These are phyloP conservation scores for Sebastes nivosus DNA, from an alignment of 2,797 vertebrate genomes.

Conservation along the genomic window DNA sequence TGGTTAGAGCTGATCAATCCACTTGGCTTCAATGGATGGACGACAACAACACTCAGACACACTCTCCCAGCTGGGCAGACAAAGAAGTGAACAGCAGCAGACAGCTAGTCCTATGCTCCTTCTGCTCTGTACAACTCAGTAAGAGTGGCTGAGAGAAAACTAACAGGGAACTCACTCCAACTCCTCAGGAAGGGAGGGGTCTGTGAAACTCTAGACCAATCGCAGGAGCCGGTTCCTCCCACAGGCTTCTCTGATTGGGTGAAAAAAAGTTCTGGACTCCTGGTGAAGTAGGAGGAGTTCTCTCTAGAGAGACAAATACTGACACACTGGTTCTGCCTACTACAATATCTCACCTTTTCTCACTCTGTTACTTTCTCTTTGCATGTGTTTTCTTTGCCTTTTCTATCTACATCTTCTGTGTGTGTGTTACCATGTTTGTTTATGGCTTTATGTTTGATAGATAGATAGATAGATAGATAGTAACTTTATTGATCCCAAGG, in stretches of 20 bases:
- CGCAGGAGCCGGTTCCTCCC: slow-evolving; percentile 11
- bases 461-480: too few relatives aligned
- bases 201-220: slow-evolving; percentile 70
- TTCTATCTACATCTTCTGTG: background rate
- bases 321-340: background rate
- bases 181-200: slow-evolving; percentile 65
- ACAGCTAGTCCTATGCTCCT: background rate
- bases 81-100: background rate
- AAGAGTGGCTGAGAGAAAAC: slow-evolving; percentile 38
- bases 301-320: slow-evolving; percentile 5
- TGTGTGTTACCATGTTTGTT: background rate
- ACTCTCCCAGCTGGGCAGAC: background rate
- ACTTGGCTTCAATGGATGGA: slow-evolving; percentile 22
- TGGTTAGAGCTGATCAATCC: slow-evolving; percentile 29
- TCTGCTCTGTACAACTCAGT: slow-evolving; percentile 25
- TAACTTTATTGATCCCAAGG: too few relatives aligned
- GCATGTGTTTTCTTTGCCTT: background rate
- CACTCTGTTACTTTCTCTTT: background rate
- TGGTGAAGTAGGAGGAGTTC: slow-evolving; percentile 45
- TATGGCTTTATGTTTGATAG: background rate
- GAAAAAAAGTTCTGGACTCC: background rate
- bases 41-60: background rate
- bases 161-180: slow-evolving; percentile 65
- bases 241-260: slow-evolving; percentile 51
- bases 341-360: slow-evolving; percentile 11